These are phyloP conservation scores for Ciconia maguari DNA, from an alignment of 2,113 vertebrate species.

Conservation along the genomic window DNA sequence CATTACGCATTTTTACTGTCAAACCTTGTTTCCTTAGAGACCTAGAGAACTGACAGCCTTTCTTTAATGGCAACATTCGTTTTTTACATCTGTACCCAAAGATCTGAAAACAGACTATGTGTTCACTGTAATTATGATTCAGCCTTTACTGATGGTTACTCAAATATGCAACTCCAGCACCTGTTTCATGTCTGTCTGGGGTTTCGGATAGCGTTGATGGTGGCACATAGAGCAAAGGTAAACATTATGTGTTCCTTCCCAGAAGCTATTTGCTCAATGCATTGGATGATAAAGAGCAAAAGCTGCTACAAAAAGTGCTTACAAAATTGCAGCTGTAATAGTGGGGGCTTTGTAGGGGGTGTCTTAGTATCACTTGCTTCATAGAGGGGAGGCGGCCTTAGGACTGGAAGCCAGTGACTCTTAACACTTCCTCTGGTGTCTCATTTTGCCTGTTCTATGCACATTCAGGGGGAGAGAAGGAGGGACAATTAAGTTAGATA, in stretches of 20 bases:
- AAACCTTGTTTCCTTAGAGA: slow-evolving; percentile 42
- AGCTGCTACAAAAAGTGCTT: not conserved
- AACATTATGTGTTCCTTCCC: slow-evolving; percentile 3
- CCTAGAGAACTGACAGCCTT: not conserved
- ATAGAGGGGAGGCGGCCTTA: not conserved
- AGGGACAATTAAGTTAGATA: not conserved
- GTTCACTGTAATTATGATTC: slow-evolving; percentile 42
- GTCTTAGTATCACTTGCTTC: not conserved
- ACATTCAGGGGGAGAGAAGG: not conserved
- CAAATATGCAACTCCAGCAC: not conserved
- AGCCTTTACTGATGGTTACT: slow-evolving; percentile 28
- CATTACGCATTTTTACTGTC: slow-evolving; percentile 26
- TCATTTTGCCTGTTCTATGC: not conserved
- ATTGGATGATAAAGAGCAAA: slow-evolving; percentile 41
- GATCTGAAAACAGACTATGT: slow-evolving; percentile 14
- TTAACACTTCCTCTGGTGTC: not conserved
- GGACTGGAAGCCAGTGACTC: not conserved
- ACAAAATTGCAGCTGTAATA: not conserved
- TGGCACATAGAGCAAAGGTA: slow-evolving; percentile 40
- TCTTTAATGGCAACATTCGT: not conserved
- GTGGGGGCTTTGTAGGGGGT: not conserved
- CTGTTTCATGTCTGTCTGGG: slow-evolving; percentile 21
- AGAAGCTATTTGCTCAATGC: slow-evolving; percentile 5
- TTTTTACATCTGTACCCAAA: not conserved
- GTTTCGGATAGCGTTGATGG: not conserved